Evolutionary conservation across 2,888 invertebrate species (phyloP), one percentile per base, ranked within the genome.

Genomic region (Amaurobius ferox): DNA sequence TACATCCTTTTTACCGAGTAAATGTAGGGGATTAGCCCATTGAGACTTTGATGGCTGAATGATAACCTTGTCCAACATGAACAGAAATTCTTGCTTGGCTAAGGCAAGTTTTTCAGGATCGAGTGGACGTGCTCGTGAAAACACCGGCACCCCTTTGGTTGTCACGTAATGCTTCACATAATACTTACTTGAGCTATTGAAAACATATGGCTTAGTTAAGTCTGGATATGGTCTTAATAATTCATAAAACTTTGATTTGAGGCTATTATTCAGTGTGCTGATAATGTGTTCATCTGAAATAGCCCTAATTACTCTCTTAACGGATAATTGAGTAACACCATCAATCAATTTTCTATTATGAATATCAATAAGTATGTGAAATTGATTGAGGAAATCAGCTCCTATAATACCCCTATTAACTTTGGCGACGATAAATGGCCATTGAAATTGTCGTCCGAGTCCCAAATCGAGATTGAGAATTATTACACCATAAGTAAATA

Each of bases 1-100:
- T 78, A 32, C 1, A 1, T 16, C 5, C 86, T 28, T 16, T 79
- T 88, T 19, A 79, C 86, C 11, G 78, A 87, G 7, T 77, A 87
- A 0, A 71, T 78, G 76, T 2, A 88, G 64, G 16, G 79, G 79
- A 23, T 72, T n/a, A n/a, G n/a, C n/a, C n/a, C n/a, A n/a, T n/a
- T n/a, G n/a, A n/a, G n/a, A n/a, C n/a, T n/a, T n/a, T 32, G 72
- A 79, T 13, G 66, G 28, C 66, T 29, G 26, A 13, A 28, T 62
- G 0, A 62, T 62, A 26, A 16, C 29, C 30, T 68, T 77, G 0
- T 48, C 39, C 1, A 67, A 5, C 48, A 67, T 77, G n/a, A 30
- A 76, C 13, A 44, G 9, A 16, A 66, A 76, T 11, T 66, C 19
- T 44, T 66, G 44, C 30, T 76, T 76, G n/a, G n/a, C n/a, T n/a